phyloP scores from a whole-genome alignment of 2,888 invertebrate species.

The Allygus modestus region DNA sequence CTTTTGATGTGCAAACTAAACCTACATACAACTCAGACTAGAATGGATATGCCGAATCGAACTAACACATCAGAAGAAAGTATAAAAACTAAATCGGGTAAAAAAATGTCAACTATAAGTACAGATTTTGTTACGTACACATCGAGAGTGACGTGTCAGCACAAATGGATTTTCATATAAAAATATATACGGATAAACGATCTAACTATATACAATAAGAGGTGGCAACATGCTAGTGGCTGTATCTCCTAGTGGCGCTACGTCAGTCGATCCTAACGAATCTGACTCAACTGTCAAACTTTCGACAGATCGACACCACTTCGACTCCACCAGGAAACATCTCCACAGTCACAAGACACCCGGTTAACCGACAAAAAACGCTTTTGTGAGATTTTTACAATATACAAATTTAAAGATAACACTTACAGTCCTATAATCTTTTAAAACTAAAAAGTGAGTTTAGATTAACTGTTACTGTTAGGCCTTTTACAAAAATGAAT shows the following conservation, averaged over 20 bases:
- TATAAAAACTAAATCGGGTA: slow-evolving; percentile 63
- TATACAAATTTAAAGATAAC: slow-evolving; percentile 51
- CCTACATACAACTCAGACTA: slow-evolving; percentile 61
- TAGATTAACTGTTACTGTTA: slow-evolving; percentile 37
- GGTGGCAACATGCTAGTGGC: neutral
- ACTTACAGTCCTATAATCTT: slow-evolving; percentile 39
- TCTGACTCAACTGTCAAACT: neutral
- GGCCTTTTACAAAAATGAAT: slow-evolving; percentile 50
- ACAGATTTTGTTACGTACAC: slow-evolving; percentile 54
- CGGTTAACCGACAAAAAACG: slow-evolving; percentile 10
- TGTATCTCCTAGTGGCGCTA: neutral
- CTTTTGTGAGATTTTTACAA: slow-evolving; percentile 52
- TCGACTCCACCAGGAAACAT: neutral
- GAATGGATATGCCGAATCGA: slow-evolving; percentile 59
- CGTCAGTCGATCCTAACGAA: neutral
- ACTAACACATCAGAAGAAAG: slow-evolving; percentile 57
- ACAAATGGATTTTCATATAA: slow-evolving; percentile 53
- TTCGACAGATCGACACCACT: neutral
- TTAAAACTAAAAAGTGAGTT: slow-evolving; percentile 23
- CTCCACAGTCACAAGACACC: neutral
- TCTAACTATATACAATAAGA: slow-evolving; percentile 61
- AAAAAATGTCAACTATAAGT: slow-evolving; percentile 61
- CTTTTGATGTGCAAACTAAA: slow-evolving; percentile 53
- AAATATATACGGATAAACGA: slow-evolving; percentile 48
- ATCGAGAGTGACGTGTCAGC: slow-evolving; percentile 30